Evolutionary conservation across 2,113 vertebrate genomes (phyloP).

Genomic region (Delphinapterus leucas): DNA sequence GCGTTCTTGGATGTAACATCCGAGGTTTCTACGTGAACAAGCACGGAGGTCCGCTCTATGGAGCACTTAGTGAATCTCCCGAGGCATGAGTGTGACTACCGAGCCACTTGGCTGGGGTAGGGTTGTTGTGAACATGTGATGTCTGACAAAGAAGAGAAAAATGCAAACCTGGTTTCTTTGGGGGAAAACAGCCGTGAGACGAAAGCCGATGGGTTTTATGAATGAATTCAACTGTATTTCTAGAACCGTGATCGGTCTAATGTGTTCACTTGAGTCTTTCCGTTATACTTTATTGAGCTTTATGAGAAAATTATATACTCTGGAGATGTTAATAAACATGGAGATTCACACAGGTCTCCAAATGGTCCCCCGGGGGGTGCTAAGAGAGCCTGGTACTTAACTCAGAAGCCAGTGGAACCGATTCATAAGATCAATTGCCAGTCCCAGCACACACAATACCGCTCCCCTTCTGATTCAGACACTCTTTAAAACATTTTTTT

Average conservation of each 20-base stretch:
- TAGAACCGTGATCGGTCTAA: background rate
- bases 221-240: background rate
- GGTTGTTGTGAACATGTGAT: background rate
- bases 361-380: background rate
- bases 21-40: background rate
- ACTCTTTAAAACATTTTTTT: background rate
- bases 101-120: background rate
- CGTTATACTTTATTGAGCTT: background rate
- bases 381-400: background rate
- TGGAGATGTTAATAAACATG: background rate
- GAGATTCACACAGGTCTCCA: background rate
- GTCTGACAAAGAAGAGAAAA: background rate
- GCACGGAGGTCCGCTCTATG: background rate
- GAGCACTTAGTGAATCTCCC: background rate
- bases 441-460: background rate
- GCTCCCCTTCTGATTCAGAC: background rate
- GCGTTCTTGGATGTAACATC: background rate
- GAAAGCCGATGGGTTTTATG: background rate
- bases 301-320: background rate
- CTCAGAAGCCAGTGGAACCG: background rate
- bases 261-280: background rate
- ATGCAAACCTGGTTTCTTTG: background rate
- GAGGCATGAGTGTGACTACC: background rate
- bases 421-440: background rate
- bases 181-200: background rate